Conservation (phyloP, 2,888 invertebrate species). For the Oasisia sp. region DNA sequence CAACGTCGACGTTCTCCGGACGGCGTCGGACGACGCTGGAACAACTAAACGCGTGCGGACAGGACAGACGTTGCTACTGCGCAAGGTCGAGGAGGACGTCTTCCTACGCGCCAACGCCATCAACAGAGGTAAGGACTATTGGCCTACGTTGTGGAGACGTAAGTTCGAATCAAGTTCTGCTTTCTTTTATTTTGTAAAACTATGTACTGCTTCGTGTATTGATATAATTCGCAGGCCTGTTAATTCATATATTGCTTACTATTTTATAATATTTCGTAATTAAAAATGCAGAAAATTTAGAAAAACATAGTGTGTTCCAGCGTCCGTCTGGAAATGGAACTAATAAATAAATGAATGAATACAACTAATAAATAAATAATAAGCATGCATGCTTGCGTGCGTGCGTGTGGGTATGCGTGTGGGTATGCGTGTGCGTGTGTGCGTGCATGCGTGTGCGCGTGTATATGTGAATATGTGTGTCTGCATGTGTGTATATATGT, state of each 20-base stretch:
- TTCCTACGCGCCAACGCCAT: slow-evolving; percentile 40
- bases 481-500: too few relatives aligned
- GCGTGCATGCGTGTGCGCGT: too few relatives aligned
- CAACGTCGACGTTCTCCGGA: neutral
- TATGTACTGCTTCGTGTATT: neutral
- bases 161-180: neutral
- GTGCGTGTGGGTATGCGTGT: too few relatives aligned
- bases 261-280: neutral
- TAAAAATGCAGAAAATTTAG: neutral
- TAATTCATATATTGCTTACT: neutral
- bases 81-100: slow-evolving; percentile 31
- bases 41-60: slow-evolving; percentile 18
- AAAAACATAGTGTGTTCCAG: neutral
- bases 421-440: too few relatives aligned
- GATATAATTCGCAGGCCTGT: neutral
- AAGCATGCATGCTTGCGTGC: too few relatives aligned
- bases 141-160: neutral
- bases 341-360: neutral
- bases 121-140: slow-evolving; percentile 33
- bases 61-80: slow-evolving; percentile 33
- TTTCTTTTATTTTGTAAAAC: neutral
- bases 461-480: too few relatives aligned
- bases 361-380: too few relatives aligned
- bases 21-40: neutral
- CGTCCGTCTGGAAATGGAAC: neutral